Conservation (phyloP, 92 coral and sea anemone genomes). For the Micromussa lordhowensis region DNA sequence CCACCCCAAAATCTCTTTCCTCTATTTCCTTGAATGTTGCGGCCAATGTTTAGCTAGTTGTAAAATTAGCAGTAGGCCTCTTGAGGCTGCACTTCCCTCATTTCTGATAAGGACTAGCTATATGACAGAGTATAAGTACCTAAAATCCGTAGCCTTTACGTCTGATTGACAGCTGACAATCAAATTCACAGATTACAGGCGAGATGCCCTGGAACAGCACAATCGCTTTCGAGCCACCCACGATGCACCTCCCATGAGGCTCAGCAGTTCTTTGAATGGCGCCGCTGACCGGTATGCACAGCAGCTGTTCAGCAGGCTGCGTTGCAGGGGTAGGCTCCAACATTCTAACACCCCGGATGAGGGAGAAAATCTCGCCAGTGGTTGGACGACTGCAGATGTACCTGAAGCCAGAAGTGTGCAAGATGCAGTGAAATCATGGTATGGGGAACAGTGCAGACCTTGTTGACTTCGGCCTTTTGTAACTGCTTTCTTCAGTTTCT, state of each 20-base stretch:
- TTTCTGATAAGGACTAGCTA: too few species aligned
- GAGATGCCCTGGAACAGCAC: conserved; percentile 49
- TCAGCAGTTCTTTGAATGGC: conserved; percentile 16
- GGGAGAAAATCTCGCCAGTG: conserved; percentile 67
- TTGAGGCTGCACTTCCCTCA: too few species aligned
- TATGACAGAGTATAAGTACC: background rate
- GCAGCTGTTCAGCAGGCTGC: conserved; percentile 15
- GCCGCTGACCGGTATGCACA: conserved; percentile 57
- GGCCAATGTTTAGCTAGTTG: too few species aligned
- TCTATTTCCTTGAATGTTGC: too few species aligned
- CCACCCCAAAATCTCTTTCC: too few species aligned
- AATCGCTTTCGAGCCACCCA: conserved; percentile 51
- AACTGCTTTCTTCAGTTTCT: too few species aligned
- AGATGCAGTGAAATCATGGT: conserved; percentile 31
- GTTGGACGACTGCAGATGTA: conserved; percentile 43
- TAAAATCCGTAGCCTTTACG: background rate
- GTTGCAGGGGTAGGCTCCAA: background rate
- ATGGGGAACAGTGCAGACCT: background rate
- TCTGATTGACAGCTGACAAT: conserved; percentile 13
- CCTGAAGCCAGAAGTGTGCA: conserved; percentile 6
- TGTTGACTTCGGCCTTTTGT: background rate
- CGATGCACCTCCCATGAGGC: conserved; percentile 39
- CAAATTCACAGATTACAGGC: conserved; percentile 32
- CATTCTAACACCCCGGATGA: conserved; percentile 61
- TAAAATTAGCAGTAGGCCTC: too few species aligned